Percentiles rank a stretch among this genome's conserved stretches.
These are phyloP conservation scores for Paramuricea clavata DNA, from an alignment of 92 coral and sea anemone species.

Conservation along the genomic window DNA sequence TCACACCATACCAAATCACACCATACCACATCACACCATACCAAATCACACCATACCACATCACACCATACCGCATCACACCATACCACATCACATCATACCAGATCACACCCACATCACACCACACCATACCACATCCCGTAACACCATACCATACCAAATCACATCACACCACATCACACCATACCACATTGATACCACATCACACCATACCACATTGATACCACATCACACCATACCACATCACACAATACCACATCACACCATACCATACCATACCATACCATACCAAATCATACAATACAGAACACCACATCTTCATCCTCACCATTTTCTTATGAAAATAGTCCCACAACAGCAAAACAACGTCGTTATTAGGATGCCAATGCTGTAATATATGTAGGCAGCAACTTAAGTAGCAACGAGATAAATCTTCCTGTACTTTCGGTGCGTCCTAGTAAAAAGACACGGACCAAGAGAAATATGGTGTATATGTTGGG, in stretches of 20 bases:
- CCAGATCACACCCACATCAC: too few species aligned
- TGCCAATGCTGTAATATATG: constrained; percentile 89
- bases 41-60: too few species aligned
- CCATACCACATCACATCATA: too few species aligned
- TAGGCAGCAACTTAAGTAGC: constrained; percentile 79
- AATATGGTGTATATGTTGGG: background rate
- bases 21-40: too few species aligned
- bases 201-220: background rate
- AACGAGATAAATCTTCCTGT: constrained; percentile 62
- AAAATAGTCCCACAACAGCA: constrained; percentile 96
- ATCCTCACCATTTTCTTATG: constrained; percentile 88
- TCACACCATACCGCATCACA: too few species aligned
- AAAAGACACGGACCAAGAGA: background rate
- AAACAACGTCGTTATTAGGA: constrained; percentile 82
- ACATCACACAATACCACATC: too few species aligned
- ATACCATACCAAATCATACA: background rate
- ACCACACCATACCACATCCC: too few species aligned
- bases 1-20: too few species aligned
- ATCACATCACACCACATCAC: too few species aligned
- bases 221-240: background rate
- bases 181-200: too few species aligned
- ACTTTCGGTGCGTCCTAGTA: background rate
- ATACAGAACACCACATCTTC: background rate
- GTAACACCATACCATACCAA: too few species aligned
- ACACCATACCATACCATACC: background rate